Conservation (phyloP, 1,140 invertebrate species). For the Venturia canescens region DNA sequence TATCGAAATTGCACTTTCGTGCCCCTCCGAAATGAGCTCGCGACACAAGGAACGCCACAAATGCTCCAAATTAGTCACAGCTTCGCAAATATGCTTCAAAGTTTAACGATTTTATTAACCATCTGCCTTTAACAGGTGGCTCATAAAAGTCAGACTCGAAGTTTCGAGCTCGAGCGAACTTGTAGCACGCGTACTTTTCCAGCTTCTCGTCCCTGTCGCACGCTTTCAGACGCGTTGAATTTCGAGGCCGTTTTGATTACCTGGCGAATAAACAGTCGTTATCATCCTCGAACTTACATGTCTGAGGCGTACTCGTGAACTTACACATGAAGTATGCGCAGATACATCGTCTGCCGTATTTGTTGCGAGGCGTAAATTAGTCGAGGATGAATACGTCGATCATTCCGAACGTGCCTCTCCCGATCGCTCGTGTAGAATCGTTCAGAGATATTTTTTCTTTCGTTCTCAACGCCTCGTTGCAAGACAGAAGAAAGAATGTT, state of each 20-base stretch:
- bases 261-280: slow-evolving; percentile 60
- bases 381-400: slow-evolving; percentile 22
- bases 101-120: neutral
- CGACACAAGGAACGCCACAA: too few relatives aligned
- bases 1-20: too few relatives aligned
- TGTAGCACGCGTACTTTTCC: neutral
- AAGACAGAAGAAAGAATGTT: neutral
- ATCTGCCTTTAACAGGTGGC: neutral
- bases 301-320: neutral
- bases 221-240: neutral
- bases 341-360: slow-evolving; percentile 49
- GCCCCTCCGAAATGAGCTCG: too few relatives aligned
- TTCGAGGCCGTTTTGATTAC: slow-evolving; percentile 59
- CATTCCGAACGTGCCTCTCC: neutral
- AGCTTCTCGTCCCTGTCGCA: neutral
- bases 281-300: slow-evolving; percentile 54
- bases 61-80: too few relatives aligned
- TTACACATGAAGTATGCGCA: neutral
- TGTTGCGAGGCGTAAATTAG: slow-evolving; percentile 61
- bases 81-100: too few relatives aligned
- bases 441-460: neutral
- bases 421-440: neutral
- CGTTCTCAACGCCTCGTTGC: neutral
- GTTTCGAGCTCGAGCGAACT: neutral
- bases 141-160: neutral